phyloP scores from a whole-genome alignment of 2,113 vertebrate species.

The human (Homo sapiens) region GRCh38 chr11:125163001-125163500 shows the following conservation, averaged over 20 bases:
- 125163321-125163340: not conserved
- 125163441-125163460: not conserved
- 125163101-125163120: conserved; percentile 76
- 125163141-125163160: conserved; percentile 68
- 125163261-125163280: not conserved
- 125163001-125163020: conserved; percentile 56
- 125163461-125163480: not conserved
- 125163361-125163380: not conserved
- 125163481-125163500: conserved; percentile 23
- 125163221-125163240: conserved; percentile 45
- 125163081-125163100: conserved; percentile 74
- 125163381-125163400: not conserved
- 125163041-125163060: conserved; percentile 44
- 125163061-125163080: conserved; percentile 73
- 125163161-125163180: conserved; percentile 73
- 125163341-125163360: not conserved
- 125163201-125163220: conserved; percentile 44
- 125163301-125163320: not conserved
- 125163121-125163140: conserved; percentile 73
- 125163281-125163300: not conserved
- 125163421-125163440: not conserved
- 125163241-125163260: not conserved
- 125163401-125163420: not conserved
- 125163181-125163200: conserved; percentile 68
- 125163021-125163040: conserved; percentile 62